A percentile compares a stretch with the other conserved stretches of the same genome.
phyloP scores from a whole-genome alignment of 2,797 vertebrate species.

The Coreius guichenoti region DNA sequence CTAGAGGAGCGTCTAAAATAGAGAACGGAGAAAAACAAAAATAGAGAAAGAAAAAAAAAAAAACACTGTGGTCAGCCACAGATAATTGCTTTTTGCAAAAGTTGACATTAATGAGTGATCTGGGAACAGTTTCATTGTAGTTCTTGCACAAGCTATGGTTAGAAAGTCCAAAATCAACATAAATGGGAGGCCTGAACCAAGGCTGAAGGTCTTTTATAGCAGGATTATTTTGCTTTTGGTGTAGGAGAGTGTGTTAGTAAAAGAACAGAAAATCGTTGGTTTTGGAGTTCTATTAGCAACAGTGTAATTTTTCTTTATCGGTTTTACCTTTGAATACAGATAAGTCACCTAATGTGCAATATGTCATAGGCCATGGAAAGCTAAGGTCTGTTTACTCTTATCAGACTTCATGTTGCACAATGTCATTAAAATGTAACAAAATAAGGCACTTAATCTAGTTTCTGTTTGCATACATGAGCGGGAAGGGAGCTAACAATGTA shows the following conservation, averaged over 20 bases:
- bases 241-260: not conserved
- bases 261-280: not conserved
- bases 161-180: conserved; percentile 38
- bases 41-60: conserved; percentile 45
- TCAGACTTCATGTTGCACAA: conserved; percentile 25
- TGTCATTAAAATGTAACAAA: not conserved
- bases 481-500: not conserved
- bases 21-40: conserved; percentile 3
- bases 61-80: conserved; percentile 43
- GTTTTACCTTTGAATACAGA: not conserved
- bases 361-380: not conserved
- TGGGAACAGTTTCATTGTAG: not conserved
- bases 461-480: not conserved
- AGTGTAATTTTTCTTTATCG: not conserved
- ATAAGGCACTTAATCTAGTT: conserved; percentile 4
- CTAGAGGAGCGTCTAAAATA: conserved; percentile 87
- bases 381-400: not conserved
- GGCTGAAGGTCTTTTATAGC: not conserved
- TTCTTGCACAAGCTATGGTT: conserved; percentile 27
- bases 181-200: conserved; percentile 9
- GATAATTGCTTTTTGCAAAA: conserved; percentile 4
- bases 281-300: not conserved
- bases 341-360: not conserved
- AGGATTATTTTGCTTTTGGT: not conserved
- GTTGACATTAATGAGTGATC: conserved; percentile 19